A percentile compares a stretch with the other conserved stretches of the same genome.
Conservation (phyloP, 2,113 vertebrate species). For the Sterna hirundo region DNA sequence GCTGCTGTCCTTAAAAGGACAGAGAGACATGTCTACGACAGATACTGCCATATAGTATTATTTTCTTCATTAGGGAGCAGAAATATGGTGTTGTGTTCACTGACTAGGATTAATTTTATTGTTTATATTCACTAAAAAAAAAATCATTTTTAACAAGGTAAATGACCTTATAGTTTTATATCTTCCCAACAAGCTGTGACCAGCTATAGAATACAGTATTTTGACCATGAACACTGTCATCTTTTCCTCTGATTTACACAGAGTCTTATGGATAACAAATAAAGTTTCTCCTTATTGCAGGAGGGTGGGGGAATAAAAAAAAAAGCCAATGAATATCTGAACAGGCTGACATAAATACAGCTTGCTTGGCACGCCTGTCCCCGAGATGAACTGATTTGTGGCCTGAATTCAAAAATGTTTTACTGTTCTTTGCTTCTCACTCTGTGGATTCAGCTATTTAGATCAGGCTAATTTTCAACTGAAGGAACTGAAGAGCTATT, state of each 20-base stretch:
- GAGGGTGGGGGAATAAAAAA: background rate
- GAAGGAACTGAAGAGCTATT: slow-evolving; percentile 27
- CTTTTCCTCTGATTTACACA: slow-evolving; percentile 18
- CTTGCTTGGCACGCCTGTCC: background rate
- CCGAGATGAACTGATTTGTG: slow-evolving; percentile 16
- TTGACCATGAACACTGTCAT: background rate
- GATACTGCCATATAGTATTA: background rate
- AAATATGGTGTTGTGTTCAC: background rate
- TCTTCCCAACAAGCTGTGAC: background rate
- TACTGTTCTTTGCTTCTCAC: background rate
- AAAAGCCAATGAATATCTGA: background rate
- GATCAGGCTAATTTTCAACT: slow-evolving; percentile 47
- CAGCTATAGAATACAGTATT: background rate
- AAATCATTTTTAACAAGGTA: background rate
- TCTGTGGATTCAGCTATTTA: slow-evolving; percentile 34
- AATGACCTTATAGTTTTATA: background rate
- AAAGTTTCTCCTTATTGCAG: background rate
- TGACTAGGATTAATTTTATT: background rate
- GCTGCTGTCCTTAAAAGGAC: background rate
- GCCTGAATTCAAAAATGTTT: slow-evolving; percentile 34
- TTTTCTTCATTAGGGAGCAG: background rate
- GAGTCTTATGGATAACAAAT: background rate
- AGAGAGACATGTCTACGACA: background rate
- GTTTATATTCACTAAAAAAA: background rate
- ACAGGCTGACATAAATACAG: background rate